Evolutionary conservation across 2,113 vertebrate species (phyloP).

Genomic region (Alligator sinensis): DNA sequence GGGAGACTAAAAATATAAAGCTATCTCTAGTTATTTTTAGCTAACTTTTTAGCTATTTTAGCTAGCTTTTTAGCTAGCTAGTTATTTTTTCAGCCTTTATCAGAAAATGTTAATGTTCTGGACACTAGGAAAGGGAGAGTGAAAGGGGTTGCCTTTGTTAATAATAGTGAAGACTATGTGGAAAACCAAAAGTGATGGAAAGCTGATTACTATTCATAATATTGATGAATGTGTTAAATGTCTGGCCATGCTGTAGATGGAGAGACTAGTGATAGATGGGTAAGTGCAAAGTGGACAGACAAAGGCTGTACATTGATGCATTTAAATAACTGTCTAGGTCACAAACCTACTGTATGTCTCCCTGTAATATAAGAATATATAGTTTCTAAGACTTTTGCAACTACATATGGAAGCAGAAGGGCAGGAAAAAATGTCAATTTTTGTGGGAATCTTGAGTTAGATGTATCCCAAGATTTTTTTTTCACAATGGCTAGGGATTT

Average conservation of each 20-base stretch:
- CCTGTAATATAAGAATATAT: rapidly evolving
- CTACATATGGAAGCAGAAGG: neutral
- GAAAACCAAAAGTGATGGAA: neutral
- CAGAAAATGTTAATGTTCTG: neutral
- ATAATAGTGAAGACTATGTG: neutral
- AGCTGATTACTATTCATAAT: neutral
- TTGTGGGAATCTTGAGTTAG: neutral
- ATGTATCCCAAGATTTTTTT: neutral
- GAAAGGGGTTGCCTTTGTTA: neutral
- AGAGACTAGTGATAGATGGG: neutral
- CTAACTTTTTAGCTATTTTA: too few relatives aligned
- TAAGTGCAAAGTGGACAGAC: neutral
- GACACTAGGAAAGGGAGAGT: neutral
- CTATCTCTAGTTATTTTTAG: neutral
- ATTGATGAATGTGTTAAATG: neutral
- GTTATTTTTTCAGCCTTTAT: neutral
- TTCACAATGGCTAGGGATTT: neutral
- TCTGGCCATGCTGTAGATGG: neutral
- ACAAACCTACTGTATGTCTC: neutral
- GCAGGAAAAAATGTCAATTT: neutral
- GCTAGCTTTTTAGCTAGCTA: too few relatives aligned
- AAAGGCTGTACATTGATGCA: neutral
- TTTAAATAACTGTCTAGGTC: constrained; percentile 3
- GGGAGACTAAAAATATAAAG: neutral
- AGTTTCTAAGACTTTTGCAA: neutral